Evolutionary conservation across 2,888 invertebrate genomes (phyloP), one percentile per base, ranked within the genome.

Genomic region (Philopedon plagiatum): DNA sequence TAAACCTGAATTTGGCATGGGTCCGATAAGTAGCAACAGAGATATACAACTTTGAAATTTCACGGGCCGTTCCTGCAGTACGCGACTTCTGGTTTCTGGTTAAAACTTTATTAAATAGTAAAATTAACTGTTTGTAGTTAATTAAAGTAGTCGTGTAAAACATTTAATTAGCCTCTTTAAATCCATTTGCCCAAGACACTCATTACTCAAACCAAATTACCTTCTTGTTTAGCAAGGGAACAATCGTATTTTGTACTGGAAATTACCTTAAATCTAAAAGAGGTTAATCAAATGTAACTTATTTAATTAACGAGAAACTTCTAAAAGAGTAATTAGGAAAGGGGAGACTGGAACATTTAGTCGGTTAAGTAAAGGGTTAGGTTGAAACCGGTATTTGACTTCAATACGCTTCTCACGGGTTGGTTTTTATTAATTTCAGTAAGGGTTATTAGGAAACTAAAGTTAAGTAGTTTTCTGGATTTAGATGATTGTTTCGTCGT

Each of bases 271-370:
- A 64, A 54, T 64, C 54, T 39, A 23, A 64, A 64, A 54, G 64
- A 46, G 54, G 39, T 64, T 64, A 64, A 64, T 64, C 64, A 64
- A 64, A 64, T 54, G 54, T 54, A 64, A 11, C 23, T 65, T 65
- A 46, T 65, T 44, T 65, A 56, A 57, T 65, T 65, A 65, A 32
- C 23, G 23, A 56, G 56, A 29, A 57, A 57, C n/a, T 46, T 65
- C 26, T 29, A 49, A 60, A 58, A 49, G 58, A 67, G 58, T 67
- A 58, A 67, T 67, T 67, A 67, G 49, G 23, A 56, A 29, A 49
- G 9, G 44, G 15, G 39, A 49, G 23, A 29, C 15, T 15, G 15
- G 9, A 29, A 7, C 51, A 29, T 13, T 29, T 54, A 26, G 26
- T 13, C 51, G 51, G 29, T 15, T n/a, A 26, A 51, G 13, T 51